Evolutionary conservation across 2,113 vertebrate genomes (phyloP).

Genomic region (Pangasianodon gigas): DNA sequence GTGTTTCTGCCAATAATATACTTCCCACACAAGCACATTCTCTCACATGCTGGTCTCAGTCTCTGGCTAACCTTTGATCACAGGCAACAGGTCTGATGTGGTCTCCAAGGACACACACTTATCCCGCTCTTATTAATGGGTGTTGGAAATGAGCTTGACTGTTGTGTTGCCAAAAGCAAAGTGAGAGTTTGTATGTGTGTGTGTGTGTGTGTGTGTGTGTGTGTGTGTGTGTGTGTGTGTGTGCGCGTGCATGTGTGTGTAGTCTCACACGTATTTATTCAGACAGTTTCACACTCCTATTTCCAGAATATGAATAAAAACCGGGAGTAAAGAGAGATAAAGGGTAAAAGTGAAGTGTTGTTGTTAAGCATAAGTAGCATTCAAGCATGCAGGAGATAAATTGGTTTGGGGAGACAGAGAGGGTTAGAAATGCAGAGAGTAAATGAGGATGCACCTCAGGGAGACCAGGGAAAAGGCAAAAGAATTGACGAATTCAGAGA

Average conservation of each 20-base stretch:
- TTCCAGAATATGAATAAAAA: conserved; percentile 23
- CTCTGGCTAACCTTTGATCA: conserved; percentile 43
- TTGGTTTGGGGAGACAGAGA: conserved; percentile 27
- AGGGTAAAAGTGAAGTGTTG: conserved; percentile 7
- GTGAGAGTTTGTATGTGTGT: conserved; percentile 24
- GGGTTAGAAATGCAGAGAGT: conserved; percentile 26
- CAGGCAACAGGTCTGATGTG: conserved; percentile 36
- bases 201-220: conserved; percentile 20
- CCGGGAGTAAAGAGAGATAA: background rate
- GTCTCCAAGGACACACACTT: conserved; percentile 51
- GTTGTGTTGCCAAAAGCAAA: conserved; percentile 50
- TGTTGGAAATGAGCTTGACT: conserved; percentile 40
- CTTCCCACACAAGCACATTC: background rate
- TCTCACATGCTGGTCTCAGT: conserved; percentile 4
- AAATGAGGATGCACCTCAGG: conserved; percentile 34
- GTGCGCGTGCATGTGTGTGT: background rate
- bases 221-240: background rate
- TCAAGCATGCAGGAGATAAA: conserved; percentile 26
- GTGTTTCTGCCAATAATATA: background rate
- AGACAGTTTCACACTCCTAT: conserved; percentile 28
- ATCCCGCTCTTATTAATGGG: conserved; percentile 54
- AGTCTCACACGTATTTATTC: conserved; percentile 29
- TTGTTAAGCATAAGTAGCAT: conserved; percentile 27
- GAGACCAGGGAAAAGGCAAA: background rate
- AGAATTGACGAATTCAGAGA: background rate